Evolutionary conservation across 2,888 invertebrate genomes (phyloP).

Genomic region (Amorpha juglandis): DNA sequence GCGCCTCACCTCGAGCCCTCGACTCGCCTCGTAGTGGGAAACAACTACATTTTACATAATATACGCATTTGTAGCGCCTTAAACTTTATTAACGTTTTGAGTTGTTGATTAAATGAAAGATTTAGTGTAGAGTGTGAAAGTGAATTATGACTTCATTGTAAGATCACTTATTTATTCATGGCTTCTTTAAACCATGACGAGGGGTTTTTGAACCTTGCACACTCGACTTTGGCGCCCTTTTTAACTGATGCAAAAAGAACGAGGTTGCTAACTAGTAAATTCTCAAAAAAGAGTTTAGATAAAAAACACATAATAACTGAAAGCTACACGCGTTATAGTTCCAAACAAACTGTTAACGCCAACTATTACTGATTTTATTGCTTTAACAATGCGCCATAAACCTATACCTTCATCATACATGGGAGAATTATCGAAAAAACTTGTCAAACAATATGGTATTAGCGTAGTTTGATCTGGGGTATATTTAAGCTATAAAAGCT

Average conservation of each 20-base stretch:
- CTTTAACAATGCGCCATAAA: slow-evolving; percentile 11
- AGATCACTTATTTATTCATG: not conserved
- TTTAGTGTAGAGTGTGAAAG: not conserved
- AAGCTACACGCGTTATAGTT: not conserved
- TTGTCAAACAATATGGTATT: slow-evolving; percentile 12
- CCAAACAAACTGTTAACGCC: not conserved
- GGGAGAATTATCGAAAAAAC: slow-evolving; percentile 14
- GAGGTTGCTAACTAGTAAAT: no score
- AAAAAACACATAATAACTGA: not conserved
- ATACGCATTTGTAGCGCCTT: not conserved
- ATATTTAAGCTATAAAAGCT: slow-evolving; percentile 17
- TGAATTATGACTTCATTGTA: not conserved
- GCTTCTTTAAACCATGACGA: not conserved
- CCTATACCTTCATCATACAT: not conserved
- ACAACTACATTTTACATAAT: slow-evolving; percentile 5
- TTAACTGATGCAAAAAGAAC: no score
- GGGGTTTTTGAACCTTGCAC: not conserved
- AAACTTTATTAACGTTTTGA: slow-evolving; percentile 1
- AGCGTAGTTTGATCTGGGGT: not conserved
- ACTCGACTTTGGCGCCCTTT: no score
- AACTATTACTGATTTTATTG: not conserved
- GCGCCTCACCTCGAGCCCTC: not conserved
- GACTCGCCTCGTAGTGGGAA: slow-evolving; percentile 1
- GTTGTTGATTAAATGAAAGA: not conserved
- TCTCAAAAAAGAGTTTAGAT: no score